Evolutionary conservation across 2,888 invertebrate genomes (phyloP).

Genomic region (Pecten maximus): DNA sequence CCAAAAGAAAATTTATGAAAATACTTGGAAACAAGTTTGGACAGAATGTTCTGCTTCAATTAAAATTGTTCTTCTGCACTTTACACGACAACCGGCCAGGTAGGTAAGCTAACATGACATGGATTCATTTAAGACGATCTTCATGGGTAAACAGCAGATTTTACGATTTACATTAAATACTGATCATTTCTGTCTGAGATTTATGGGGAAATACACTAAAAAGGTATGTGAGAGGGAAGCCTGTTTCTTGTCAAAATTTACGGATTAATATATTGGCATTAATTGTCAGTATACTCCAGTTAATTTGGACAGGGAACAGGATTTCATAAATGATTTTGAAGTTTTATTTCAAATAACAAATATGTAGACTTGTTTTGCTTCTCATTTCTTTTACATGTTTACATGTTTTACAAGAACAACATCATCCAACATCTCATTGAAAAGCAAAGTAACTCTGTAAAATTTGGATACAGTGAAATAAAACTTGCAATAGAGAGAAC

Average conservation of each 20-base stretch:
- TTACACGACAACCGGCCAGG: not conserved
- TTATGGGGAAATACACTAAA: not conserved
- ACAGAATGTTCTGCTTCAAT: not conserved
- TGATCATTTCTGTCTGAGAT: not conserved
- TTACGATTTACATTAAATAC: not conserved
- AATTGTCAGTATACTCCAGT: not conserved
- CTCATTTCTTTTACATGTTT: not conserved
- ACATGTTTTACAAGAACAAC: not conserved
- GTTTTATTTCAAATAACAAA: conserved; percentile 34
- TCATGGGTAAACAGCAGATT: conserved; percentile 16
- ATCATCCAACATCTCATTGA: not conserved
- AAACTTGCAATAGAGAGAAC: not conserved
- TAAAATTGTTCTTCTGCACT: not conserved
- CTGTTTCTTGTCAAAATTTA: not conserved
- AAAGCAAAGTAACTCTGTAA: conserved; percentile 25
- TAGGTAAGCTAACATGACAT: not conserved
- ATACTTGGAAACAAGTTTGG: not conserved
- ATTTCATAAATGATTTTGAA: not conserved
- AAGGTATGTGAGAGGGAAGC: conserved; percentile 11
- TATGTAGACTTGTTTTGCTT: conserved; percentile 35
- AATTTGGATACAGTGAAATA: conserved; percentile 25
- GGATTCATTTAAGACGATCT: not conserved
- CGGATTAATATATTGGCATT: not conserved
- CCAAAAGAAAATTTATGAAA: not conserved
- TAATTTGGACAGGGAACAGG: not conserved